Evolutionary conservation across 2,888 invertebrate genomes (phyloP), one percentile per base, ranked within the genome.

Genomic region (Orthosia gracilis): DNA sequence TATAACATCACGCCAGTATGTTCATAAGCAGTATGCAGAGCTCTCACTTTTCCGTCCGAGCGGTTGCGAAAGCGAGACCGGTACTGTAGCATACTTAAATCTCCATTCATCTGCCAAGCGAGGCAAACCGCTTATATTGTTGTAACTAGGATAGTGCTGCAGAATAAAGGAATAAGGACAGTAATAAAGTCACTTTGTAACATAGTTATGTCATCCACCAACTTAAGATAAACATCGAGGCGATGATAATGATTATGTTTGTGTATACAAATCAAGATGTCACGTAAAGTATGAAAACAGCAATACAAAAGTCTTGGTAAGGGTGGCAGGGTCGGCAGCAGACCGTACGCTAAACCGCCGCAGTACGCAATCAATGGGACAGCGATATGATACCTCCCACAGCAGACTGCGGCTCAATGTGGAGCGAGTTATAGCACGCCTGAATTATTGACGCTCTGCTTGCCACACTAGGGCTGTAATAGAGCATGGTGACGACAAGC

Each of bases 361-460:
- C 68, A 52, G 45, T 23, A 52, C 13, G 77, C 47, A 59, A 77
- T 67, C 77, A 77, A 47, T 63, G 54, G 40, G 31, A 52, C 58
- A 55, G 26, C 13, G 52, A 45, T 26, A 80, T 31, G 26, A 67
- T 72, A 79, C 47, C 54, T 49, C 52, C 40, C 40, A 26, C 18
- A 59, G 54, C 52, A 40, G 13, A 15, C 26, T 63, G 54, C 31
- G 66, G 69, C 73, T 72, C 61, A 80, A 71, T 76, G 79, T 76
- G 71, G 59, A 71, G 66, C 50, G 52, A 71, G 66, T 75, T 81
- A 84, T 69, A 73, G 71, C 63, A 47, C 52, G 72, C 69, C 58
- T 81, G 73, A 84, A 69, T 72, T 76, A 82, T 72, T 69, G 63
- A 73, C 69, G 71, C 49, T 63, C 26, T 49, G 66, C 54, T 23